Evolutionary conservation across 2,797 vertebrate genomes (phyloP).

Genomic region (Tolypeutes matacus): DNA sequence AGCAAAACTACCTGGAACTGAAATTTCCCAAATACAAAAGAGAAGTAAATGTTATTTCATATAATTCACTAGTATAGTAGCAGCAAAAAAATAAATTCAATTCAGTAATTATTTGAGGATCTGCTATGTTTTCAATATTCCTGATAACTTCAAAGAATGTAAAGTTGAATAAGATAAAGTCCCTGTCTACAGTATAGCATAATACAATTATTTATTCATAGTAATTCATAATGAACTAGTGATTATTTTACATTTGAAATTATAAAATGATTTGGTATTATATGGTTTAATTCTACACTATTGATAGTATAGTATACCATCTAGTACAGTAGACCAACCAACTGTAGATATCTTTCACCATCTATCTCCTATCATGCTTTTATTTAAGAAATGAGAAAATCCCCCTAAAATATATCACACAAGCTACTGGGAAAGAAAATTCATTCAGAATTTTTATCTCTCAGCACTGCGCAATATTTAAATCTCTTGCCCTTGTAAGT

Average conservation of each 20-base stretch:
- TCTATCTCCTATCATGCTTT: not conserved
- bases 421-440: not conserved
- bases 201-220: not conserved
- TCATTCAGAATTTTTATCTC: slow-evolving; percentile 18
- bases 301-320: not conserved
- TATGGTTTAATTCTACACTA: not conserved
- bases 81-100: not conserved
- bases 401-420: not conserved
- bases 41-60: slow-evolving; percentile 16
- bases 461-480: slow-evolving; percentile 7
- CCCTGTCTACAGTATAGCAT: not conserved
- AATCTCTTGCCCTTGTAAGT: slow-evolving; percentile 55
- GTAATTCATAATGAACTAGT: not conserved
- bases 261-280: slow-evolving; percentile 21
- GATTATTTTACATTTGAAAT: not conserved
- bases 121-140: not conserved
- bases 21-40: not conserved
- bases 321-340: not conserved
- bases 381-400: not conserved
- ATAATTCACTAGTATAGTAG: not conserved
- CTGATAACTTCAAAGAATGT: not conserved
- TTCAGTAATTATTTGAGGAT: not conserved
- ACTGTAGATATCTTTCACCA: not conserved
- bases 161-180: not conserved
- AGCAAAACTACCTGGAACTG: not conserved